These are phyloP conservation scores for Sebastes nivosus DNA, from an alignment of 2,797 vertebrate genomes.

Conservation along the genomic window DNA sequence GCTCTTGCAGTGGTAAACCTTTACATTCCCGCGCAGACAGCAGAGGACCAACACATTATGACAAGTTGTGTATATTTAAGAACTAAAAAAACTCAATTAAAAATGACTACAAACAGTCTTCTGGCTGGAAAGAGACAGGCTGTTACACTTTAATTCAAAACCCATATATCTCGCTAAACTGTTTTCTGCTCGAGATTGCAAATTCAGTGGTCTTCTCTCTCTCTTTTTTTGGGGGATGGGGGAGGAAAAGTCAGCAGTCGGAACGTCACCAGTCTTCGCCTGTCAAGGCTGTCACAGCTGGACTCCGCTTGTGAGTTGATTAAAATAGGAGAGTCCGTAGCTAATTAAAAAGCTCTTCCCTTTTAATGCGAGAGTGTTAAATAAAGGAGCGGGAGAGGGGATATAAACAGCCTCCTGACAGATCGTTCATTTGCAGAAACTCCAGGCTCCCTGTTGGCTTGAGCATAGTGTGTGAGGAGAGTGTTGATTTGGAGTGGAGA, in stretches of 20 bases:
- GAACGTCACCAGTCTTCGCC: conserved; percentile 78
- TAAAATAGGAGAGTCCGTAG: conserved; percentile 84
- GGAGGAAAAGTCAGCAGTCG: conserved; percentile 62
- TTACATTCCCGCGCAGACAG: conserved; percentile 26
- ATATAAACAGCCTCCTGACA: conserved; percentile 84
- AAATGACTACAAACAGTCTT: conserved; percentile 58
- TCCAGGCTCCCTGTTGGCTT: conserved; percentile 74
- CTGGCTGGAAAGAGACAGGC: conserved; percentile 62
- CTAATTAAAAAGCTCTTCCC: conserved; percentile 85
- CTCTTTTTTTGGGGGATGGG: conserved; percentile 7
- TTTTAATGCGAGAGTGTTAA: conserved; percentile 81
- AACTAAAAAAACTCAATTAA: conserved; percentile 40
- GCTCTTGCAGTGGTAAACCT: conserved; percentile 1
- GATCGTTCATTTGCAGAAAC: conserved; percentile 81
- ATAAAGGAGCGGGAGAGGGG: conserved; percentile 78
- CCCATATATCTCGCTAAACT: conserved; percentile 74
- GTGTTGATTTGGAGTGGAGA: conserved; percentile 73
- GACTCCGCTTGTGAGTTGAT: conserved; percentile 83
- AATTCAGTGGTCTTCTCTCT: conserved; percentile 50
- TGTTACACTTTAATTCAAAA: conserved; percentile 74
- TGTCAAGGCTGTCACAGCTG: conserved; percentile 84
- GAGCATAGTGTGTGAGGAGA: conserved; percentile 59
- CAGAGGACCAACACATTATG: conserved; percentile 37
- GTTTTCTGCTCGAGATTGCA: conserved; percentile 64
- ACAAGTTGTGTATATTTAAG: conserved; percentile 56